A percentile compares a stretch with the other conserved stretches of the same genome.
phyloP scores from a whole-genome alignment of 2,888 invertebrate genomes.

The Molanna angustata region DNA sequence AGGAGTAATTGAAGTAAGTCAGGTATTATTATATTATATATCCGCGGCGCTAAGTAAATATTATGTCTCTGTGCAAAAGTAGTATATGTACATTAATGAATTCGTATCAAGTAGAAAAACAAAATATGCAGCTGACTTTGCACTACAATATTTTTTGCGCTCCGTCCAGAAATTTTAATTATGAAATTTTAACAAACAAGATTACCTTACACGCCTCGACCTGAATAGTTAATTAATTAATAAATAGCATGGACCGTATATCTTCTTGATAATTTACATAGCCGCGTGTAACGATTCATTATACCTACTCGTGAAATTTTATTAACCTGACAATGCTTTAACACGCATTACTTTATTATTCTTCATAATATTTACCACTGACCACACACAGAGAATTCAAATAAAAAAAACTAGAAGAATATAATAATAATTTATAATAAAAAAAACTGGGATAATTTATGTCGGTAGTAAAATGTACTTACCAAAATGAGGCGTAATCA shows the following conservation, averaged over 20 bases:
- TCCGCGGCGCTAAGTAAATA: too few species aligned
- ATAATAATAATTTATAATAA: conserved; percentile 19
- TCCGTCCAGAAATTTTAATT: not conserved
- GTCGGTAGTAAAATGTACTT: conserved; percentile 20
- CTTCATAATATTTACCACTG: too few species aligned
- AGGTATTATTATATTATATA: too few species aligned
- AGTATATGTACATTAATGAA: too few species aligned
- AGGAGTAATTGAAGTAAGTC: too few species aligned
- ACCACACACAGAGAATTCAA: not conserved
- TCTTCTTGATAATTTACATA: conserved; percentile 31
- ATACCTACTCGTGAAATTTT: conserved; percentile 26
- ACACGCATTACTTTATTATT: conserved; percentile 24
- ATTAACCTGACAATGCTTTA: conserved; percentile 25
- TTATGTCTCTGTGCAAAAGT: too few species aligned
- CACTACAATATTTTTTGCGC: too few species aligned
- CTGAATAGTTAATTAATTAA: conserved; percentile 29
- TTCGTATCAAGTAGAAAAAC: too few species aligned
- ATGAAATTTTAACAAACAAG: conserved; percentile 4
- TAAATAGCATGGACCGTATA: conserved; percentile 30
- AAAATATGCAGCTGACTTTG: too few species aligned
- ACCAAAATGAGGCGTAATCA: conserved; percentile 25
- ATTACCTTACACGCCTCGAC: conserved; percentile 5
- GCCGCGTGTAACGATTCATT: conserved; percentile 29
- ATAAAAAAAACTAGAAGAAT: not conserved
- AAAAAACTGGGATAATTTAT: conserved; percentile 28